Conservation (phyloP, 1,140 invertebrate genomes). For the Danaus plexippus region DNA sequence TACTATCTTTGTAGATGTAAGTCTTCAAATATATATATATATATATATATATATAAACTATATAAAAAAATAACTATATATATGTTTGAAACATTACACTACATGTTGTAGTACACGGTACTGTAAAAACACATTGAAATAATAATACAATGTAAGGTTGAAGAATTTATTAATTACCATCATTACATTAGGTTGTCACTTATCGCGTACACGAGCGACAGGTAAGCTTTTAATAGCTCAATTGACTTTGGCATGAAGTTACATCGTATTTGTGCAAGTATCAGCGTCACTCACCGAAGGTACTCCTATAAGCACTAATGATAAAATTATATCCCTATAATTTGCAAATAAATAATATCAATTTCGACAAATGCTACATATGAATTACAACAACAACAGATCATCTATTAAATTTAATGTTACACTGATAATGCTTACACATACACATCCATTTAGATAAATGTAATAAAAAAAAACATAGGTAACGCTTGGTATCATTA, state of each 20-base stretch:
- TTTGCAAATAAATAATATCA: conserved; percentile 17
- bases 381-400: no score
- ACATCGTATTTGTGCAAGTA: conserved; percentile 56
- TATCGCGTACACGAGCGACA: conserved; percentile 66
- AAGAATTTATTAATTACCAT: conserved; percentile 69
- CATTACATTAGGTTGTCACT: conserved; percentile 68
- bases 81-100: no score
- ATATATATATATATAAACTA: no score
- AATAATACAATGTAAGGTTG: conserved; percentile 42
- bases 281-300: conserved; percentile 21
- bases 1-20: no score
- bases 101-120: not conserved
- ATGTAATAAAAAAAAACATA: not conserved
- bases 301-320: conserved; percentile 36
- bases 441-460: not conserved
- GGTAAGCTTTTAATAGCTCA: conserved; percentile 65
- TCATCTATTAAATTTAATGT: no score
- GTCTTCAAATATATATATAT: no score
- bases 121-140: not conserved
- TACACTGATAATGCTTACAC: no score
- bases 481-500: not conserved
- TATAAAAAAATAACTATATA: no score
- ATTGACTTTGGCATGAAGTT: conserved; percentile 70
- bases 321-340: conserved; percentile 26
- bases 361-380: conserved; percentile 15